phyloP scores from a whole-genome alignment of 2,797 vertebrate genomes.

The Lepilemur ruficaudatus region DNA sequence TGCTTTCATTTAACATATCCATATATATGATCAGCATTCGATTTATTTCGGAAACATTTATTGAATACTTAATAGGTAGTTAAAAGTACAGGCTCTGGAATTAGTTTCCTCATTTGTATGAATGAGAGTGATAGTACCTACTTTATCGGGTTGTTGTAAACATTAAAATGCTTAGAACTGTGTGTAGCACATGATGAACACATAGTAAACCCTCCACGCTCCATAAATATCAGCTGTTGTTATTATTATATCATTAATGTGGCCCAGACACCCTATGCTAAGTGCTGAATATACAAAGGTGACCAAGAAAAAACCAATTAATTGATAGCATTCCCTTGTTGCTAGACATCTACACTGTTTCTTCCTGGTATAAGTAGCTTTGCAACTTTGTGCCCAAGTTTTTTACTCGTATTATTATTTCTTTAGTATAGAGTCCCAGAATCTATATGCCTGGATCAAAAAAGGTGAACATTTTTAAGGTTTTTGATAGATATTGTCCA shows the following conservation, averaged over 20 bases:
- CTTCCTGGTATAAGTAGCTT: background rate
- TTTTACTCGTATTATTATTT: background rate
- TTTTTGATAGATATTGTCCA: slow-evolving; percentile 10
- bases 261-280: background rate
- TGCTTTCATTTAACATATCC: background rate
- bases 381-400: background rate
- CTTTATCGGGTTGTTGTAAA: background rate
- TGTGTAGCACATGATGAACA: background rate
- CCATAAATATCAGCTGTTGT: background rate
- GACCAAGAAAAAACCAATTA: background rate
- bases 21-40: background rate
- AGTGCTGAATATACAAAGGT: background rate
- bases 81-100: background rate
- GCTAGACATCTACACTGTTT: background rate
- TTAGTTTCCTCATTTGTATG: background rate
- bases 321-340: background rate
- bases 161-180: background rate
- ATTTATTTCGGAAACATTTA: background rate
- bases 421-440: background rate
- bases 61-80: background rate
- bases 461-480: background rate
- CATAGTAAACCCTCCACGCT: background rate
- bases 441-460: background rate
- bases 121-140: background rate
- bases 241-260: background rate